phyloP scores from a whole-genome alignment of 2,888 invertebrate genomes.

The Rhabditoides inermis region DNA sequence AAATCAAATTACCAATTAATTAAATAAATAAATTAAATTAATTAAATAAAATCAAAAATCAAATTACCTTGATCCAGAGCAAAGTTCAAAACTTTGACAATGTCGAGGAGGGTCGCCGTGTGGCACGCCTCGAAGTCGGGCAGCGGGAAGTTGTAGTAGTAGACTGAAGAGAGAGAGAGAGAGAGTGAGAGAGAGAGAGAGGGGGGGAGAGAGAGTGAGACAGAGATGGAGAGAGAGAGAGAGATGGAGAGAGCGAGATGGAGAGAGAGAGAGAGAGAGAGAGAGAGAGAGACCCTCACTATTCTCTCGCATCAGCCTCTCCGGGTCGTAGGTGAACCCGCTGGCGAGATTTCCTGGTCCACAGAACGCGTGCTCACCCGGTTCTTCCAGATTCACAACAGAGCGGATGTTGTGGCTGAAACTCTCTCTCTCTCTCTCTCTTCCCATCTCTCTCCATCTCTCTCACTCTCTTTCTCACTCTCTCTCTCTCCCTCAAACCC shows the following conservation, averaged over 20 bases:
- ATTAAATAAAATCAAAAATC: slow-evolving; percentile 57
- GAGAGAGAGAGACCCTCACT: slow-evolving; percentile 60
- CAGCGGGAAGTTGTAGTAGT: slow-evolving; percentile 80
- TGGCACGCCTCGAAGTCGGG: slow-evolving; percentile 76
- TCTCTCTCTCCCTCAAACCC: slow-evolving; percentile 31
- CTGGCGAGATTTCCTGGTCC: slow-evolving; percentile 65
- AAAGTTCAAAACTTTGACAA: slow-evolving; percentile 81
- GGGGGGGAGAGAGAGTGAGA: background rate
- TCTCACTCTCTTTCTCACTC: background rate
- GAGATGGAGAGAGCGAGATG: background rate
- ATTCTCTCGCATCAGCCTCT: slow-evolving; percentile 73
- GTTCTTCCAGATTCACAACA: slow-evolving; percentile 75
- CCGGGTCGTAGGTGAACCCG: slow-evolving; percentile 78
- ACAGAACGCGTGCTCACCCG: slow-evolving; percentile 78
- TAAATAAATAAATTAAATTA: slow-evolving; percentile 10
- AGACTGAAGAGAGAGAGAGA: slow-evolving; percentile 61
- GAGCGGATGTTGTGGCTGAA: slow-evolving; percentile 62
- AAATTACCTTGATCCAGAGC: slow-evolving; percentile 72
- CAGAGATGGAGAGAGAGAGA: background rate
- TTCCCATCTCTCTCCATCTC: background rate
- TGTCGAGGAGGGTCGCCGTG: slow-evolving; percentile 70
- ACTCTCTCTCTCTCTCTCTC: background rate
- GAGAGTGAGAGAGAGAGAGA: background rate
- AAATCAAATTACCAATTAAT: slow-evolving; percentile 10
- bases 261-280: background rate